Conservation (phyloP, 2,888 invertebrate genomes). For the Sphinx pinastri region DNA sequence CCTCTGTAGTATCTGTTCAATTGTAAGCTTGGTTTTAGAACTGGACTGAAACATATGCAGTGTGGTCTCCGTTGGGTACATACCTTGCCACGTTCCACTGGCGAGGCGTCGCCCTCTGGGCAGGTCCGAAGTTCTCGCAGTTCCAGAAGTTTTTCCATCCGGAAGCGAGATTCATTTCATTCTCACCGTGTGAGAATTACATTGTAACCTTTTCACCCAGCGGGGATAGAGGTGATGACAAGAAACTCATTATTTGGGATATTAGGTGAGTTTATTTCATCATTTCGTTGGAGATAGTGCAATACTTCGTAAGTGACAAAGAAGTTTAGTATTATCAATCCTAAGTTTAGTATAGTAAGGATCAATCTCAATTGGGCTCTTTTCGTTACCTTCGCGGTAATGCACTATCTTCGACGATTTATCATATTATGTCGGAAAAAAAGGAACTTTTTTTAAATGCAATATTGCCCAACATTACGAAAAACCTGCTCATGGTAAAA, state of each 20-base stretch:
- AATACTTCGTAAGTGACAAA: too few relatives aligned
- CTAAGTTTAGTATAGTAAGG: too few relatives aligned
- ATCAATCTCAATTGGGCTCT: too few relatives aligned
- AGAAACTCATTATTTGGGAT: conserved; percentile 97
- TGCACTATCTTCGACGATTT: too few relatives aligned
- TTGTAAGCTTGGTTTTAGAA: conserved; percentile 78
- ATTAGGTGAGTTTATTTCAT: conserved; percentile 84
- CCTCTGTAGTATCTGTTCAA: too few relatives aligned
- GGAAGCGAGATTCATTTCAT: conserved; percentile 97
- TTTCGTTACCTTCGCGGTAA: too few relatives aligned
- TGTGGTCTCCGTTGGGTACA: conserved; percentile 99
- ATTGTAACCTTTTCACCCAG: conserved; percentile 96
- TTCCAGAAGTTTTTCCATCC: conserved; percentile 95
- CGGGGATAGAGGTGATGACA: conserved; percentile 88
- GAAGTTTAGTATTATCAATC: too few relatives aligned
- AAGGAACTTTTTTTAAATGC: too few relatives aligned
- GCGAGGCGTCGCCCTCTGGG: conserved; percentile 98
- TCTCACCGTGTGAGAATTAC: conserved; percentile 98
- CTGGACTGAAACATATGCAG: conserved; percentile 98
- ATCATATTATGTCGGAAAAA: too few relatives aligned
- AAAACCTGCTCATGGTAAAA: too few relatives aligned
- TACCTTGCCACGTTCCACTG: conserved; percentile 98
- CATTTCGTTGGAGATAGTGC: too few relatives aligned
- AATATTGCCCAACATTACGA: too few relatives aligned
- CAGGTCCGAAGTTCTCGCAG: conserved; percentile 95